Evolutionary conservation across 2,888 invertebrate genomes (phyloP), one percentile per base, ranked within the genome.

Genomic region (Parelbella ahira): DNA sequence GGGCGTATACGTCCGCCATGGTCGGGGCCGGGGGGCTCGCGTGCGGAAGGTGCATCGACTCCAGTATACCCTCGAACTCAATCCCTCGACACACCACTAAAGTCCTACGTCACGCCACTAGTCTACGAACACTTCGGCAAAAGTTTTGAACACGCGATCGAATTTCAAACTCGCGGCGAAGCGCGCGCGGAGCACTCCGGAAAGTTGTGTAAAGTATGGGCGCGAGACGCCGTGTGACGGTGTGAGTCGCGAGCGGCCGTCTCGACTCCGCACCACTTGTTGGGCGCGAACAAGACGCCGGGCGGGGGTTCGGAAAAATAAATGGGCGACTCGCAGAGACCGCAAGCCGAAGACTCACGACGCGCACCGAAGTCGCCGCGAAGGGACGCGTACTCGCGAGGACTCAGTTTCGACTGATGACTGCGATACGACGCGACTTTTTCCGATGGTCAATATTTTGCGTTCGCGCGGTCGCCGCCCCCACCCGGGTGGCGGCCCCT

Each of bases 1-100:
- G 91, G 53, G 91, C 88, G 76, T 92, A 93, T 82, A 93, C 91
- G 61, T 94, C 94, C 75, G 92, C 91, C 89, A 92, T 92, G 54
- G 89, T 89, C 53, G 90, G 88, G 60, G 90, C 88, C 68, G 90
- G 71, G 37, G 83, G 80, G 60, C 70, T 81, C 57, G 87, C 90
- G 81, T 84, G 86, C 72, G 92, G 91, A 48, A 92, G 82, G 91
- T 92, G 92, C 92, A 92, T 92, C 76, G 82, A 82, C 83, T 74
- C 80, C 78, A 74, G 69, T 58, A 68, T 74, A 74, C 71, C 71
- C 68, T 59, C 62, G 54, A 65, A 72, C 67, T 72, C 67, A 51
- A 53, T 64, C 64, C 64, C 63, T 68, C 58, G 61, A 77, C 78
- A 80, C 83, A 76, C 73, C 77, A 80, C 82, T 70, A 59, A 65